phyloP scores from a whole-genome alignment of 2,113 vertebrate species.

The Symphodus melops region DNA sequence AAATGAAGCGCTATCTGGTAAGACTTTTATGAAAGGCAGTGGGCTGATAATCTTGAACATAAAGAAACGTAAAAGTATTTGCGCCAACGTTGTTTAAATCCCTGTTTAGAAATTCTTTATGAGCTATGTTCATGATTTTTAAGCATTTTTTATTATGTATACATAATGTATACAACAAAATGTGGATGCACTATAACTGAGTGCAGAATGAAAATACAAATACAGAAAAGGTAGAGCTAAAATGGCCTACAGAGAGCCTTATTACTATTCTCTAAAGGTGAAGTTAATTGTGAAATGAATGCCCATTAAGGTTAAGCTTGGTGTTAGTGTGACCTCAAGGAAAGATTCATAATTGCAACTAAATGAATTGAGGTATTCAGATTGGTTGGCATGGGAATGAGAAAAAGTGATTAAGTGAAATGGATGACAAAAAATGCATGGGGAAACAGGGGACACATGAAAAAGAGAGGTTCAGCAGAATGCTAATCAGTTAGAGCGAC shows the following conservation, averaged over 20 bases:
- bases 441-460: slow-evolving; percentile 23
- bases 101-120: too few species aligned
- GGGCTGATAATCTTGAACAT: too few species aligned
- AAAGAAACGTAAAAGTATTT: too few species aligned
- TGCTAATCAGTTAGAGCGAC: slow-evolving; percentile 49
- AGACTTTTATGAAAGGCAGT: too few species aligned
- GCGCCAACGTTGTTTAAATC: too few species aligned
- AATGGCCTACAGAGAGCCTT: not conserved
- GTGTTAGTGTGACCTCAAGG: slow-evolving; percentile 31
- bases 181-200: too few species aligned
- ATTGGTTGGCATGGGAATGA: slow-evolving; percentile 43
- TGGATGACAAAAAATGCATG: slow-evolving; percentile 53
- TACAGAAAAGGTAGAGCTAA: not conserved
- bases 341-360: slow-evolving; percentile 48
- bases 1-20: too few species aligned
- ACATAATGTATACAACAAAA: too few species aligned
- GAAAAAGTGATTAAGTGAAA: slow-evolving; percentile 33
- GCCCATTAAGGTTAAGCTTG: slow-evolving; percentile 39
- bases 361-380: slow-evolving; percentile 55
- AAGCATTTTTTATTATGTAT: too few species aligned
- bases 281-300: slow-evolving; percentile 50
- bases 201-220: too few species aligned
- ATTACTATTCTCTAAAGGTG: slow-evolving; percentile 18
- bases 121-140: too few species aligned
- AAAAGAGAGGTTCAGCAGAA: slow-evolving; percentile 21